Base-by-base conservation (phyloP, 2,113 vertebrate species). In the Odocoileus virginianus region DNA sequence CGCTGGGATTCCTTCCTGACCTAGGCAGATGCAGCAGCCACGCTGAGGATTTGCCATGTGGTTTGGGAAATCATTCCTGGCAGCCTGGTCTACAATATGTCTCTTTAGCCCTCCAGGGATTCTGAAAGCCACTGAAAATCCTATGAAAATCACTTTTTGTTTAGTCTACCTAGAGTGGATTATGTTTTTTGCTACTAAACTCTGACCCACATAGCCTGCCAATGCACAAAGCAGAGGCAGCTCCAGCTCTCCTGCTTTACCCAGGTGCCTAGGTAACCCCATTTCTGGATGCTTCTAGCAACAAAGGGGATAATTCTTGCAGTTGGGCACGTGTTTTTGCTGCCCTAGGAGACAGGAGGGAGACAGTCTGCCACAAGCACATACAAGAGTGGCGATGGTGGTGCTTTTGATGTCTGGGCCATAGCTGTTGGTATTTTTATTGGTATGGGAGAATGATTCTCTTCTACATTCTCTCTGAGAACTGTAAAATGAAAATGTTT, bases 401-500 rank as follows among this genome's bases (percentile, higher is more conserved):
- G 27, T 28, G 6, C 40, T 89, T 76, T 21, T 43, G 57, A 92
- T 28, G 6, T 61, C 28, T n/a, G 23, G 71, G 94, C 45, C 87
- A 47, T 5, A 64, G 33, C 21, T 47, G 27, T 15, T 40, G 21
- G 52, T 61, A 55, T 76, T 87, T 50, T 79, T 87, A 93, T 43
- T 84, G 40, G n/a, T 85, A 81, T 7, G 23, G 57, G 25, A 94
- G 55, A 61, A 79, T 28, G 43, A 74, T 23, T 67, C 6, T n/a
- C 6, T 52, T 89, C 76, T 27, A 74, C 16, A 43, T 43, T 87
- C 28, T 93, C 47, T 81, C 40, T 60, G 57, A 97, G 45, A 89
- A 87, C 30, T 88, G 11, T 40, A 67, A 97, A 94, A 89, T 57
- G 52, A 94, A 97, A 91, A 89, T n/a, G 40, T 67, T 87, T 78